Evolutionary conservation across 1,140 invertebrate genomes (phyloP).

Genomic region (Holcopasites calliopsidis): DNA sequence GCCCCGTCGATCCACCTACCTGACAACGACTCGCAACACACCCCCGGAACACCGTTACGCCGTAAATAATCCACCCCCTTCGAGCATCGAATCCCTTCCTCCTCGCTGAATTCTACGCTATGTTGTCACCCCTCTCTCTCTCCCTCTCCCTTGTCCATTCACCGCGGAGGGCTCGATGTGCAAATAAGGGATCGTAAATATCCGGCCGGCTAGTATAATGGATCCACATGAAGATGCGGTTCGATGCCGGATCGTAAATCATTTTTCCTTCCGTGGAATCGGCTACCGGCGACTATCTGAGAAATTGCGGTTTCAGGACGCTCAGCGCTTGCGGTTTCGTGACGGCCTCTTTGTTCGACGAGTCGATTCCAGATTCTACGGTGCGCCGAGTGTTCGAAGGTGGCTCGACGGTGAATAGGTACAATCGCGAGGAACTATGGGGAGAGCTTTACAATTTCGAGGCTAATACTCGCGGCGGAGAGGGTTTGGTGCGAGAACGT

Average conservation of each 20-base stretch:
- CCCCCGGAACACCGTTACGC: conserved; percentile 48
- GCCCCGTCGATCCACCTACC: conserved; percentile 56
- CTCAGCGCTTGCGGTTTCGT: conserved; percentile 35
- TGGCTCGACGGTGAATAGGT: neutral
- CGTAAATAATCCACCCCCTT: conserved; percentile 66
- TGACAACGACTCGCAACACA: conserved; percentile 39
- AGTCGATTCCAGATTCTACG: neutral
- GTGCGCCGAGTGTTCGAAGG: neutral
- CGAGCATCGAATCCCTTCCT: conserved; percentile 33
- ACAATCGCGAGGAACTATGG: no score
- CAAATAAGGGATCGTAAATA: conserved; percentile 51
- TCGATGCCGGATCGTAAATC: conserved; percentile 46
- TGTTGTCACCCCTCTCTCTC: neutral
- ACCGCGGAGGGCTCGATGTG: neutral
- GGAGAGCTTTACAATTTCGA: no score
- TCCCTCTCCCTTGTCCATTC: neutral
- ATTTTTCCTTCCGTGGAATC: conserved; percentile 19
- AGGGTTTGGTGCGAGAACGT: no score
- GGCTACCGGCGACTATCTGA: conserved; percentile 3
- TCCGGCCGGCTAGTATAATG: conserved; percentile 16
- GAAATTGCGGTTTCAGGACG: conserved; percentile 49
- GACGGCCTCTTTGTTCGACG: neutral
- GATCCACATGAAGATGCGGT: conserved; percentile 39
- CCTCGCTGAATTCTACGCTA: neutral
- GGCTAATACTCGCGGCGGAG: no score